Evolutionary conservation across 2,113 vertebrate genomes (phyloP), one percentile per base, ranked within the genome.

Genomic region (Apistogramma diplotaenia): DNA sequence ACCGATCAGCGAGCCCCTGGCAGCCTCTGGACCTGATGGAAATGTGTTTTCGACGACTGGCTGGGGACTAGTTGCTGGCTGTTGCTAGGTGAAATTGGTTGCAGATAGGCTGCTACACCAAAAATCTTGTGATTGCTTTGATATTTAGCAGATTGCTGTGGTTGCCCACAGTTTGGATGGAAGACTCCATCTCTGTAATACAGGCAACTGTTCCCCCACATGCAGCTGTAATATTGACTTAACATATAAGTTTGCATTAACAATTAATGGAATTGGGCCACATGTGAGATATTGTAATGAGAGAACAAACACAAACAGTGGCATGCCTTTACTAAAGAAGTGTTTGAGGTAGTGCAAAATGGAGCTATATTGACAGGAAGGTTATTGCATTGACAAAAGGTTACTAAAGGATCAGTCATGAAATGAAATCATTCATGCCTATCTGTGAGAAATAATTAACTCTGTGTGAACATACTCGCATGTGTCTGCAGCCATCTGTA

Each of bases 31-130:
- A 15, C 1, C 0, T 40, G 27, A 37, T 27, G 23, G 43, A 46
- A 1, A 0, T 0, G 15, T 46, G 0, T 12, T 1, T 40, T 40
- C 11, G 11, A 11, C 11, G 11, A 40, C 12, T 4, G 4, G 37
- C 11, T 40, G 11, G 37, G 3, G 37, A 1, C 8, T 11, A 23
- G 23, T 67, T 46, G 3, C 62, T 27, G 0, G 15, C 8, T 67
- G 37, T 27, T 21, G 40, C 37, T 25, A 4, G 9, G 37, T 43
- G 43, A 43, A 1, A 65, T 43, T 27, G 61, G 43, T 67, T 4
- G 37, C 8, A 46, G 46, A 1, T 37, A 65, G 23, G 13, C 21
- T 5, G 8, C 61, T 67, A 37, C 61, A 27, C 61, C 61, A 27
- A 3, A 43, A 40, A 27, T 43, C 61, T 43, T 23, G 1, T 1